These are phyloP conservation scores for Dipodomys spectabilis DNA, from an alignment of 2,113 vertebrate genomes.

Conservation along the genomic window DNA sequence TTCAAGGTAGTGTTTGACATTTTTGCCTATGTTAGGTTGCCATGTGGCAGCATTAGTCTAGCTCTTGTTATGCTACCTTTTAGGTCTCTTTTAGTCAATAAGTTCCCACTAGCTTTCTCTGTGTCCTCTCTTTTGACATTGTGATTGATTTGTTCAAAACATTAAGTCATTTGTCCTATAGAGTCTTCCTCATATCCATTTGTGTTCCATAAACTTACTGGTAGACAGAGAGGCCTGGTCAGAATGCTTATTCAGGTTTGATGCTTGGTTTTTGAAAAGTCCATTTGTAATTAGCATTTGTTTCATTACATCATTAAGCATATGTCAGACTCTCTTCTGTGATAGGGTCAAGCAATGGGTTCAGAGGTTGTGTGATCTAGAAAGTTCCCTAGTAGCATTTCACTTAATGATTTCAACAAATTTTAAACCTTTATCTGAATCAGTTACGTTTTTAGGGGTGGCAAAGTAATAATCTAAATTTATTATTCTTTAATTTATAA, in stretches of 20 bases:
- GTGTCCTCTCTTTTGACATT: not conserved
- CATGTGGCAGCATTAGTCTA: not conserved
- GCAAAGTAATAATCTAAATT: not conserved
- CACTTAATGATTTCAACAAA: not conserved
- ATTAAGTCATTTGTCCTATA: not conserved
- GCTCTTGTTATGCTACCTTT: not conserved
- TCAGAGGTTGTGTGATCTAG: not conserved
- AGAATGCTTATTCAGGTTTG: not conserved
- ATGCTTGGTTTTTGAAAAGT: not conserved
- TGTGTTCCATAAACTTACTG: not conserved
- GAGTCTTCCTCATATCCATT: not conserved
- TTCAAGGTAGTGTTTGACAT: not conserved
- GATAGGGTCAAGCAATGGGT: not conserved
- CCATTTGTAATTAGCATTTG: not conserved
- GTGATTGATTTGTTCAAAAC: not conserved
- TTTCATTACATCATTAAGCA: not conserved
- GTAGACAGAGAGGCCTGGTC: not conserved
- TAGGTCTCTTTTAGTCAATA: not conserved
- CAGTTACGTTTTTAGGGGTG: not conserved
- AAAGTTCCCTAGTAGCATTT: not conserved
- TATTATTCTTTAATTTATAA: conserved; percentile 3
- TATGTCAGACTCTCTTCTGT: not conserved
- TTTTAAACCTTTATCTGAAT: conserved; percentile 1
- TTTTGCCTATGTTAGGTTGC: not conserved
- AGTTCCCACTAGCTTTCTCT: not conserved